These are phyloP conservation scores for Eupithecia insigniata DNA, from an alignment of 2,888 invertebrate genomes.

Conservation along the genomic window DNA sequence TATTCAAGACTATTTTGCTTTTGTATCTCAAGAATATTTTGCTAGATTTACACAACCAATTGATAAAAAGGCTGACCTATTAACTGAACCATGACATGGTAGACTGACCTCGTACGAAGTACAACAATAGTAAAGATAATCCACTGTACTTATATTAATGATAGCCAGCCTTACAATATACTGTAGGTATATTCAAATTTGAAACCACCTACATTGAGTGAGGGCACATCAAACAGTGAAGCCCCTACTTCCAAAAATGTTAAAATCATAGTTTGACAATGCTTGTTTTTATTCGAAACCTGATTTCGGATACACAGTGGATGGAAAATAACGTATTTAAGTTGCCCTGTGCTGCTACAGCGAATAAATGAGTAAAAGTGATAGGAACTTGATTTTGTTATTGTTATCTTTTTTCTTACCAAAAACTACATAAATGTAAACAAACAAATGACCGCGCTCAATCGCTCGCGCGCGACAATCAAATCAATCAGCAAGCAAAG, in stretches of 20 bases:
- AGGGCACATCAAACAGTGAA: background rate
- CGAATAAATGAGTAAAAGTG: too few species aligned
- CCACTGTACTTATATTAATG: background rate
- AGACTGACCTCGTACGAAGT: background rate
- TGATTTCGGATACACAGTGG: too few species aligned
- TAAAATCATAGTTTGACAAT: background rate
- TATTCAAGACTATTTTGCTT: too few species aligned
- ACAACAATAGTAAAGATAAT: background rate
- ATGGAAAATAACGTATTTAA: too few species aligned
- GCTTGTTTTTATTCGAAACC: background rate
- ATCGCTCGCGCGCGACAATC: background rate
- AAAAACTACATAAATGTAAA: background rate
- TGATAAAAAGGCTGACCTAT: slow-evolving; percentile 1
- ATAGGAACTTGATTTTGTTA: background rate
- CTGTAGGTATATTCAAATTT: background rate
- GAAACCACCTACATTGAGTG: background rate
- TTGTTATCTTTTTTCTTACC: background rate
- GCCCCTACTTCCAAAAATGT: too few species aligned
- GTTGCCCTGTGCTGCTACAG: too few species aligned
- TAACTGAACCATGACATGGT: background rate
- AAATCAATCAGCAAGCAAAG: too few species aligned
- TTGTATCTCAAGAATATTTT: background rate
- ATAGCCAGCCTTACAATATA: background rate
- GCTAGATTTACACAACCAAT: background rate
- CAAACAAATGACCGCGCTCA: background rate